Evolutionary conservation across 2,888 invertebrate genomes (phyloP), one percentile per base, ranked within the genome.

Genomic region (Lobophora halterata): DNA sequence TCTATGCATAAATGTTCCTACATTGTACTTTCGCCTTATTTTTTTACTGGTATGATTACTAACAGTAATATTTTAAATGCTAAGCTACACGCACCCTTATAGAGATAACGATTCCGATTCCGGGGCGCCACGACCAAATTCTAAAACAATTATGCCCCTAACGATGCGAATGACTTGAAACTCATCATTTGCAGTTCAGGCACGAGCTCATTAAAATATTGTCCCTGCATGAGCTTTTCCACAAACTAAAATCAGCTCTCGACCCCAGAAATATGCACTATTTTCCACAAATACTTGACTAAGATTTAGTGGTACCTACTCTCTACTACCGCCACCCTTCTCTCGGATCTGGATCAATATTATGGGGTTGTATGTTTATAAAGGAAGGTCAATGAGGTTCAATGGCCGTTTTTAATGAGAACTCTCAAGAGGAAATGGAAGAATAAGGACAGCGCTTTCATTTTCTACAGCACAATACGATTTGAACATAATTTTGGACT

Each of bases 201-300:
- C 69, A 66, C 65, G 64, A 51, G 58, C 56, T 60, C 62, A 52
- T 70, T 69, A 54, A 58, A 62, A 62, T 55, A 55, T 51, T 46
- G 50, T 42, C 43, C 46, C 19, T 29, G 16, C 8, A 5, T 11
- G 12, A 3, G 3, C 7, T 27, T 27, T 2, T 13, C 6, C 6
- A 20, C 16, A 16, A 12, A 10, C 20, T 3, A 37, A 20, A 33
- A 37, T 21, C 11, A 14, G 8, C 28, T 33, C 13, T 25, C 21
- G 1, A 7, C 7, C 8, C 4, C 7, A 2, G 2, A 10, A n/a
- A 12, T 36, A 28, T 9, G 17, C 18, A 8, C 5, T 18, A 24
- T 31, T 27, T 41, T 21, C 11, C 8, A 5, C 1, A 8, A 8
- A 5, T 13, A 9, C 5, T 27, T 6, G 10, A 3, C n/a, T 21